Percentiles rank a stretch among this genome's conserved stretches.
phyloP scores from a whole-genome alignment of 1,140 invertebrate genomes.

The Belonocnema kinseyi region DNA sequence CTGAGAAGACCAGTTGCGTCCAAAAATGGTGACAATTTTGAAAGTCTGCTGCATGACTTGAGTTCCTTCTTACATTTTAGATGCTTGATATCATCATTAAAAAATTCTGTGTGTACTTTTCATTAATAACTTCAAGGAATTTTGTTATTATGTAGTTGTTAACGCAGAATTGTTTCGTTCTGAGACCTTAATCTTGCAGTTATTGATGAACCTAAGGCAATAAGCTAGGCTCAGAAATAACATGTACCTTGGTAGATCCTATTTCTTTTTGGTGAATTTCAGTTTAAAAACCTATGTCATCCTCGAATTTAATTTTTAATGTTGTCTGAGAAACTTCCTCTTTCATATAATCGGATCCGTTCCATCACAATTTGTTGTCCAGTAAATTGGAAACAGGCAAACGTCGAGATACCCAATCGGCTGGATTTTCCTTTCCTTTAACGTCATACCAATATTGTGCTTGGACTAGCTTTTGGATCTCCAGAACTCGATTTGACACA shows the following conservation, averaged over 20 bases:
- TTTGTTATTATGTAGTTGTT: neutral
- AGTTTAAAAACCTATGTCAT: neutral
- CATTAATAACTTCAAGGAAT: neutral
- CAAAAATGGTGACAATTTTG: too few species aligned
- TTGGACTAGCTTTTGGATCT: constrained; percentile 52
- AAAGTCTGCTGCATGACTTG: neutral
- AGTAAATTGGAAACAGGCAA: neutral
- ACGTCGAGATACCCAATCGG: constrained; percentile 55
- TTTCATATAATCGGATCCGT: neutral
- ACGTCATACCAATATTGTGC: constrained; percentile 52
- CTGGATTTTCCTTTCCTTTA: constrained; percentile 54
- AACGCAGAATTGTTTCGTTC: neutral
- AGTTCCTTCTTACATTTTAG: neutral
- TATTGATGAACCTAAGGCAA: neutral
- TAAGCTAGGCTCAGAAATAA: too few species aligned
- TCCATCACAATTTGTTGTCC: constrained; percentile 1
- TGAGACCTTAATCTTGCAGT: neutral
- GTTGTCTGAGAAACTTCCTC: neutral
- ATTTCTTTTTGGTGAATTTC: neutral
- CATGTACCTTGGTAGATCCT: neutral
- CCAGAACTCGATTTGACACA: neutral
- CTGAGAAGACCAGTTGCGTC: too few species aligned
- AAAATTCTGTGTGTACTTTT: neutral
- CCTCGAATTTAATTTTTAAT: neutral
- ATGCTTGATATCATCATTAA: too few species aligned